phyloP scores from a whole-genome alignment of 2,888 invertebrate species.

The Parnassius apollo region DNA sequence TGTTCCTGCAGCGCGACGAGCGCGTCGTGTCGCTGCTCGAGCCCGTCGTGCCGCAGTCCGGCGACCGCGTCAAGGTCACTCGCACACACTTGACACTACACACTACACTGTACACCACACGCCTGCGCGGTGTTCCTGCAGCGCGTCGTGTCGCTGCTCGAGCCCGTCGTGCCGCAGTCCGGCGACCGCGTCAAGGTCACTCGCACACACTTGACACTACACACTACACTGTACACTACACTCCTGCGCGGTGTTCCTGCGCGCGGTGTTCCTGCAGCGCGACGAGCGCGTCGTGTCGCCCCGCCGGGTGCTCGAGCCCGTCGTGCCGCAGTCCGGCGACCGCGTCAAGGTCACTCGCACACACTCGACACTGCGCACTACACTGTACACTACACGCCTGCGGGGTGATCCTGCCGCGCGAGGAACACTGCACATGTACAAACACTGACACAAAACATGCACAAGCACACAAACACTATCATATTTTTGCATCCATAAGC shows the following conservation, averaged over 20 bases:
- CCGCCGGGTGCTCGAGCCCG: constrained; percentile 93
- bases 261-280: constrained; percentile 83
- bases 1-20: constrained; percentile 93
- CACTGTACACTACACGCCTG: no score
- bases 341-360: constrained; percentile 43
- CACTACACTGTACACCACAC: no score
- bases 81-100: constrained; percentile 41
- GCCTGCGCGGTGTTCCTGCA: constrained; percentile 55
- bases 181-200: no score
- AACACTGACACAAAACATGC: no score
- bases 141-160: constrained; percentile 54
- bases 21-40: constrained; percentile 93
- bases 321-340: constrained; percentile 92
- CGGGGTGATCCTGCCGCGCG: no score
- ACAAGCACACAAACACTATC: no score
- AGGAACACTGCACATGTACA: constrained; percentile 84
- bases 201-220: no score
- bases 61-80: constrained; percentile 87
- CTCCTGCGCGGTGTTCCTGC: constrained; percentile 83
- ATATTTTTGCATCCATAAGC: no score
- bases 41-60: constrained; percentile 92
- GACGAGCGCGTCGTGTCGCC: constrained; percentile 94
- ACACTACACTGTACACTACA: no score
- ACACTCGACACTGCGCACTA: no score
- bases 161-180: no score